Evolutionary conservation across 1,140 invertebrate genomes (phyloP).

Genomic region (Psilanteris sp.): DNA sequence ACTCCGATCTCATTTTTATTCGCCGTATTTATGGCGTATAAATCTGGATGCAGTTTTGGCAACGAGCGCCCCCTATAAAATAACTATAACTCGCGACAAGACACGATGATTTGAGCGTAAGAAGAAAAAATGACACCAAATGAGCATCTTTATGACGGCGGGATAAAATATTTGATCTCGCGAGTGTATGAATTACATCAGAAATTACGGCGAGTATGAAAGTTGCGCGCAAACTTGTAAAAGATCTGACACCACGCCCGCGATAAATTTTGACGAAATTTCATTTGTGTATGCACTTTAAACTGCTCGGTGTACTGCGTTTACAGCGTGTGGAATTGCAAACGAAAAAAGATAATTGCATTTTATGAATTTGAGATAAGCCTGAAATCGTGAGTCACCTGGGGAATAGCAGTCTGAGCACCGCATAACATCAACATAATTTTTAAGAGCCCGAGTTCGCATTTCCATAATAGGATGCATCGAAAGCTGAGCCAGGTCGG

Average conservation of each 20-base stretch:
- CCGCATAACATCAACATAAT: constrained; percentile 77
- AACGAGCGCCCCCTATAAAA: constrained; percentile 9
- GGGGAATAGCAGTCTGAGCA: constrained; percentile 24
- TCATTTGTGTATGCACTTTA: constrained; percentile 30
- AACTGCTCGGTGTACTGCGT: constrained; percentile 5
- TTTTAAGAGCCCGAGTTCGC: constrained; percentile 72
- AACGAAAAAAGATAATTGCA: constrained; percentile 69
- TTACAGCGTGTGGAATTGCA: constrained; percentile 16
- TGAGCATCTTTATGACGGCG: constrained; percentile 24
- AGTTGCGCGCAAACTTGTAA: constrained; percentile 13
- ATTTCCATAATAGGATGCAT: constrained; percentile 77
- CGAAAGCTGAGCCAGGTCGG: constrained; percentile 67
- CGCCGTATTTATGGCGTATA: constrained; percentile 21
- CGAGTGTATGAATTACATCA: constrained; percentile 10
- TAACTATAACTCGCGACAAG: constrained; percentile 1
- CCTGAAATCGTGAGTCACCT: constrained; percentile 59
- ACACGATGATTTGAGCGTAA: constrained; percentile 17
- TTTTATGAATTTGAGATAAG: constrained; percentile 74
- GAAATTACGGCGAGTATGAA: constrained; percentile 1
- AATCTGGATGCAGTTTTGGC: constrained; percentile 21
- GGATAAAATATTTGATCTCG: constrained; percentile 12
- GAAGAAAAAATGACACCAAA: constrained; percentile 25
- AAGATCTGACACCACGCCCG: neutral
- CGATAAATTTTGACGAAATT: constrained; percentile 38
- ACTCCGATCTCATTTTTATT: constrained; percentile 30